phyloP scores from a whole-genome alignment of 2,888 invertebrate genomes.

The Poecilus cupreus region DNA sequence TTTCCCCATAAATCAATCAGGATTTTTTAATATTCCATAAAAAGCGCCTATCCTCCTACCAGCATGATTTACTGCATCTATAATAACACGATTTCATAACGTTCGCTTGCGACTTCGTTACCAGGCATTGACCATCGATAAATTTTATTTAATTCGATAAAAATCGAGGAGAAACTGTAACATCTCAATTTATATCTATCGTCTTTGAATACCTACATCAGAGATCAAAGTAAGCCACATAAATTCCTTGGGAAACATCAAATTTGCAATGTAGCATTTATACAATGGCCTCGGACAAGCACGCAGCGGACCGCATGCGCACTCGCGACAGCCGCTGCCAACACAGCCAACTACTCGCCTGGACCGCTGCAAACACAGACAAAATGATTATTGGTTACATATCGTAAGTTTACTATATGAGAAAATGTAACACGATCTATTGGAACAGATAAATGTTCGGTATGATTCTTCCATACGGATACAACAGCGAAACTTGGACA shows the following conservation, averaged over 20 bases:
- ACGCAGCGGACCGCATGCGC: slow-evolving; percentile 60
- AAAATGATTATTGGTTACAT: slow-evolving; percentile 71
- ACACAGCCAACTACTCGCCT: neutral
- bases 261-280: slow-evolving; percentile 68
- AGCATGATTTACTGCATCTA: slow-evolving; percentile 30
- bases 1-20: slow-evolving; percentile 43
- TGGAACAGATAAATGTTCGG: slow-evolving; percentile 43
- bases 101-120: neutral
- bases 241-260: slow-evolving; percentile 68
- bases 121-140: slow-evolving; percentile 21
- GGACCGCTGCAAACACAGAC: slow-evolving; percentile 67
- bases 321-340: neutral
- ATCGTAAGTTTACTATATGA: slow-evolving; percentile 67
- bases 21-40: slow-evolving; percentile 32
- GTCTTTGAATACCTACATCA: slow-evolving; percentile 67
- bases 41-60: slow-evolving; percentile 21
- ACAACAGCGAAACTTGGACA: neutral
- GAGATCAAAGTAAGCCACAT: slow-evolving; percentile 67
- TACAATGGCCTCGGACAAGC: slow-evolving; percentile 65
- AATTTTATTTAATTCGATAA: slow-evolving; percentile 57
- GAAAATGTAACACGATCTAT: slow-evolving; percentile 66
- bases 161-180: slow-evolving; percentile 64
- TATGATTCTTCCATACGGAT: slow-evolving; percentile 26
- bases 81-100: slow-evolving; percentile 46
- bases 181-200: slow-evolving; percentile 69